These are phyloP conservation scores for Rhopalosiphum padi DNA, from an alignment of 1,140 invertebrate species.

Conservation along the genomic window DNA sequence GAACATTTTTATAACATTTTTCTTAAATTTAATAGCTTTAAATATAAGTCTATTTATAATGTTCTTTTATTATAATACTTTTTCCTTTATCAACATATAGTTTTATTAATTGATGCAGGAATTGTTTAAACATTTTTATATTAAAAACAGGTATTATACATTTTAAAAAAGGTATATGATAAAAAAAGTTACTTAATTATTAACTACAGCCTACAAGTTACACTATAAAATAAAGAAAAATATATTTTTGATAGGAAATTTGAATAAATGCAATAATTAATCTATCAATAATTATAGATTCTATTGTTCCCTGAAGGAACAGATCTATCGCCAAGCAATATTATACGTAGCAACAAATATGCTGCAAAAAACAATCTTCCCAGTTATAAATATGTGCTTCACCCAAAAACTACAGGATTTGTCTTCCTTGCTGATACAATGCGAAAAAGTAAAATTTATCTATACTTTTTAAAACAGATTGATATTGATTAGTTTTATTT, in stretches of 20 bases:
- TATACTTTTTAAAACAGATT: background rate
- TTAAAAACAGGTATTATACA: too few species aligned
- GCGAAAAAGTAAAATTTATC: slow-evolving; percentile 63
- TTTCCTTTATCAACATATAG: too few species aligned
- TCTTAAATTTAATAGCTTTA: background rate
- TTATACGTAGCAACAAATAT: slow-evolving; percentile 75
- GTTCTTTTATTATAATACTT: too few species aligned
- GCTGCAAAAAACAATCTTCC: slow-evolving; percentile 74
- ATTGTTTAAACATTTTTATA: background rate
- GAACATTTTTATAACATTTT: background rate
- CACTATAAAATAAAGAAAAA: background rate
- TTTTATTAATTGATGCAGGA: too few species aligned
- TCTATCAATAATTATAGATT: slow-evolving; percentile 65
- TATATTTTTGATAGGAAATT: background rate
- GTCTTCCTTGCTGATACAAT: slow-evolving; percentile 74
- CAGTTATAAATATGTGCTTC: slow-evolving; percentile 77
- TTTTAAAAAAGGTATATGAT: too few species aligned
- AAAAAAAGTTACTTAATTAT: background rate
- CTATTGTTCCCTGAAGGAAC: slow-evolving; percentile 91
- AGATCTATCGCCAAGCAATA: slow-evolving; percentile 78
- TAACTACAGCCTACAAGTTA: background rate
- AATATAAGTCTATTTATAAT: background rate
- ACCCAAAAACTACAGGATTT: slow-evolving; percentile 88
- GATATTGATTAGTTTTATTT: slow-evolving; percentile 58
- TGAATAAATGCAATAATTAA: background rate